Base-by-base conservation (phyloP, 2,797 vertebrate species). In the Xyrichtys novacula region DNA sequence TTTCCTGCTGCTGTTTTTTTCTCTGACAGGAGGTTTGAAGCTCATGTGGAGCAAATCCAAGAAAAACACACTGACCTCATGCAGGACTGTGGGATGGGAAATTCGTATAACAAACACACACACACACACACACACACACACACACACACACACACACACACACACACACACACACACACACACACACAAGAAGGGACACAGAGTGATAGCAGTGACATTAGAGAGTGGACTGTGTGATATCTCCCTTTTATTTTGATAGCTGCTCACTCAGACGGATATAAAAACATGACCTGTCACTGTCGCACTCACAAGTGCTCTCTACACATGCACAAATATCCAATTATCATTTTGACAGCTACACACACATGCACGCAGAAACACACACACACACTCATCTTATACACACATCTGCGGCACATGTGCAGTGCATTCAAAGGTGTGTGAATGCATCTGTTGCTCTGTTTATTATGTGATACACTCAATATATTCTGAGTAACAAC, bases 41-140 rank as follows among this genome's bases (percentile, higher is more conserved):
- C 56, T 65, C 22, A 10, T 26, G 60, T 87, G 85, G 83, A 84
- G 70, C 4, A 47, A 53, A 46, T 80, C 88, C 88, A 87, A 81
- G 7, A 16, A 40, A 81, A 85, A 85, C 86, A 86, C 16, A 0
- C 60, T 88, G 84, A 88, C 56, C 76, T 89, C 80, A 89, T 77
- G 61, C n/a, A 40, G 36, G 68, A 49, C 64, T 53, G 53, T 57
- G 62, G 29, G 70, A 68, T 65, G 65, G 76, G 74, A 80, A 73
- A 47, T 32, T 54, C 40, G 7, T 31, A n/a, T 42, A 29, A 28
- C 25, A 48, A 32, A 38, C 34, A 32, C 66, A 50, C 49, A 57
- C 46, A 57, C 42, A 32, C 61, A 54, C 64, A 31, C 48, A 60
- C 31, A 54, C 55, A 32, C 59, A 58, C 40, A 61, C 42, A 60